Evolutionary conservation across 1,140 invertebrate species (phyloP), one percentile per base, ranked within the genome.

Genomic region (Idris sp.): DNA sequence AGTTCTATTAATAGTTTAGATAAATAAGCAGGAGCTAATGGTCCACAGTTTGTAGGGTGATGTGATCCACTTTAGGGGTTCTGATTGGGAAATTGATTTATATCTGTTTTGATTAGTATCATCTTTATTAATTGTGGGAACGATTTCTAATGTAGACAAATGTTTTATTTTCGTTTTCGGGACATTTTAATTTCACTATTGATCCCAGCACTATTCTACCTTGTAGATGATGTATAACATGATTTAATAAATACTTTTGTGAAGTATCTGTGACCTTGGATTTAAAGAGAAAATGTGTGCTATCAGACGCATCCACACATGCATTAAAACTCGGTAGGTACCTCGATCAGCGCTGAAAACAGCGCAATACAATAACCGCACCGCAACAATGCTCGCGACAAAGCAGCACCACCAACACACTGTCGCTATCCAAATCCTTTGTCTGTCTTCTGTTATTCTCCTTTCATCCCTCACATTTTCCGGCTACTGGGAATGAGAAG

Each of bases 381-480:
- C 65, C 67, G 74, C 81, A 79, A 74, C 82, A 84, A 85, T 82
- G 85, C 84, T 85, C 72, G 81, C 79, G 77, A 84, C 83, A 85
- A 86, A 84, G 76, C 77, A 81, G 67, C 79, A 48, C 76, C 74
- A 82, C 79, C 79, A 81, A 83, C 76, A 82, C 81, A 82, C 76
- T 61, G 54, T 64, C 75, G 71, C 77, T 73, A 76, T 76, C 83
- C 80, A 78, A 84, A 84, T 83, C 83, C 75, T 85, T 86, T 85
- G 83, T 86, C 82, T 83, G 81, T 83, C 81, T 78, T 83, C 78
- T 82, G 81, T 82, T 84, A 82, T 84, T 86, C 84, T 83, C 81
- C 82, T 83, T 83, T 86, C 78, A 83, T 82, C 81, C 76, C 77
- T 78, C 74, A 75, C 76, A 79, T 80, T 83, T 81, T 78, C 79